Percentiles rank a stretch among this genome's conserved stretches.
phyloP scores from a whole-genome alignment of 2,888 invertebrate genomes.

The Plusia festucae region DNA sequence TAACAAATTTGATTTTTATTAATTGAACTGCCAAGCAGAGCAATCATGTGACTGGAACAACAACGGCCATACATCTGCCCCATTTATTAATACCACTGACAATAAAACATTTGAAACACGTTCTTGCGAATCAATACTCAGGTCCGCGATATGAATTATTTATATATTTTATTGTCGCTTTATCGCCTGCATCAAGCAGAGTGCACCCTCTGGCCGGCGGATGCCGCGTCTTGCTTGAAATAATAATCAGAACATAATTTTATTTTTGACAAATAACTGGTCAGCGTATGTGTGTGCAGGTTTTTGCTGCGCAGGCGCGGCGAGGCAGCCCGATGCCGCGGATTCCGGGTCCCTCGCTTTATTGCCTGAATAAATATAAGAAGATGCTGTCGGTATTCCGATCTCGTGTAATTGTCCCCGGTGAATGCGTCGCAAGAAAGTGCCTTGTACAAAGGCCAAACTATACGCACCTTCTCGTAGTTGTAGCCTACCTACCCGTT shows the following conservation, averaged over 20 bases:
- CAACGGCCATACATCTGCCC: slow-evolving; percentile 80
- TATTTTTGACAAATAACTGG: slow-evolving; percentile 88
- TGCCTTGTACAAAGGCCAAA: slow-evolving; percentile 52
- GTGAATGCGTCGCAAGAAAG: slow-evolving; percentile 62
- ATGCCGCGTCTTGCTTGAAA: slow-evolving; percentile 76
- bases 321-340: slow-evolving; percentile 56
- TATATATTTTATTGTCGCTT: slow-evolving; percentile 87
- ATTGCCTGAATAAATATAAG: slow-evolving; percentile 73
- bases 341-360: slow-evolving; percentile 67
- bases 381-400: slow-evolving; percentile 69
- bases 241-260: slow-evolving; percentile 87
- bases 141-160: slow-evolving; percentile 85
- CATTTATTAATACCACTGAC: slow-evolving; percentile 84
- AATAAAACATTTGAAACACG: slow-evolving; percentile 89
- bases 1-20: slow-evolving; percentile 81
- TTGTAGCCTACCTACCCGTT: slow-evolving; percentile 31
- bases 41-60: slow-evolving; percentile 73
- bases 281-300: slow-evolving; percentile 69
- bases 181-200: slow-evolving; percentile 82
- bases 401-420: slow-evolving; percentile 70
- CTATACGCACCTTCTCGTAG: slow-evolving; percentile 18
- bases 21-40: slow-evolving; percentile 79
- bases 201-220: slow-evolving; percentile 53
- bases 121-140: slow-evolving; percentile 87
- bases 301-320: slow-evolving; percentile 71